A percentile compares a stretch with the other conserved stretches of the same genome.
Conservation (phyloP, 2,797 vertebrate genomes). For the Microcaecilia unicolor region DNA sequence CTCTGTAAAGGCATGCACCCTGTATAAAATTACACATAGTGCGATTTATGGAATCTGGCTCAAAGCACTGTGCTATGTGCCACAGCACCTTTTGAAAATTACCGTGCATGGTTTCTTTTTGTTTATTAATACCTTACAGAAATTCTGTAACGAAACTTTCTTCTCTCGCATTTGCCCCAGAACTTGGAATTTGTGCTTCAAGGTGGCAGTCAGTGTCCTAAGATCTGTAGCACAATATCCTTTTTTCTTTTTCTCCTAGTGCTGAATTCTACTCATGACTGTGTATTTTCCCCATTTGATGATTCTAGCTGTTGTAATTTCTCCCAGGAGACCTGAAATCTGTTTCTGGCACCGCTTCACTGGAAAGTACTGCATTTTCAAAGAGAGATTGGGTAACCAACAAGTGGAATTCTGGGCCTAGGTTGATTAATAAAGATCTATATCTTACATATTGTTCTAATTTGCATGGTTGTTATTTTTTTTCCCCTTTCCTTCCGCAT, state of each 20-base stretch:
- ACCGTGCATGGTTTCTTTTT: too few species aligned
- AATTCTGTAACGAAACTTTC: too few species aligned
- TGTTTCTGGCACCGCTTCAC: slow-evolving; percentile 27
- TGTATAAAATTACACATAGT: too few species aligned
- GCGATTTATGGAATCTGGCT: too few species aligned
- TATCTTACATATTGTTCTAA: slow-evolving; percentile 37
- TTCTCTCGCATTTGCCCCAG: not conserved
- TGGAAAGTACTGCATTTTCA: slow-evolving; percentile 47
- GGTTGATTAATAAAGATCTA: slow-evolving; percentile 37
- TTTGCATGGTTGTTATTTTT: too few species aligned
- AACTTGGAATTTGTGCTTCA: not conserved
- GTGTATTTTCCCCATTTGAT: slow-evolving; percentile 13
- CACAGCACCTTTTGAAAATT: too few species aligned
- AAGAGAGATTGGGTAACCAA: slow-evolving; percentile 29
- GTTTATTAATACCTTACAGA: too few species aligned
- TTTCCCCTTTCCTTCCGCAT: slow-evolving; percentile 21
- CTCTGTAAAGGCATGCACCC: too few species aligned
- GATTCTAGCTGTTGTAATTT: slow-evolving; percentile 29
- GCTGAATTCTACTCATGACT: slow-evolving; percentile 11
- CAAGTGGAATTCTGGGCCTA: slow-evolving; percentile 17
- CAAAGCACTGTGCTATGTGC: too few species aligned
- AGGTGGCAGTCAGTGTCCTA: not conserved
- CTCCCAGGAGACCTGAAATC: slow-evolving; percentile 11
- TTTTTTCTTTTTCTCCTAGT: slow-evolving; percentile 11
- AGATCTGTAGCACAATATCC: not conserved